These are phyloP conservation scores for Hydropsyche betteni DNA, from an alignment of 2,888 invertebrate genomes.

Conservation along the genomic window DNA sequence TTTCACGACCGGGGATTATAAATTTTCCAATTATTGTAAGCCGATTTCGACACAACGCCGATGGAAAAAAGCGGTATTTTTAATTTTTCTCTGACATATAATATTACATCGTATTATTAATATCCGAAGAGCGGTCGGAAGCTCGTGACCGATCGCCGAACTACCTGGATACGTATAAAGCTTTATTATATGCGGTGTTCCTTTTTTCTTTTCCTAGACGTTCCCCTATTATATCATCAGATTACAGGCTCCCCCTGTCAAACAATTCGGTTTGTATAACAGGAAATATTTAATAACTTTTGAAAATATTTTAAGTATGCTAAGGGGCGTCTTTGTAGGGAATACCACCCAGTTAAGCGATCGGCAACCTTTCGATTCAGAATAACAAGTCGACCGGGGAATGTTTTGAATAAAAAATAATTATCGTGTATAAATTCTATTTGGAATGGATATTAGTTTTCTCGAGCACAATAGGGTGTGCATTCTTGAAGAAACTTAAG, in stretches of 20 bases:
- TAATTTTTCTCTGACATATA: not conserved
- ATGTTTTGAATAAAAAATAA: too few species aligned
- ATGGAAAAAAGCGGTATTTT: constrained; percentile 21
- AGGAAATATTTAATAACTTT: constrained; percentile 39
- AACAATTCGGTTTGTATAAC: constrained; percentile 36
- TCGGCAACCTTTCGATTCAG: constrained; percentile 8
- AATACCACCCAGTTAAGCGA: not conserved
- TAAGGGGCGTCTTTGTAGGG: constrained; percentile 31
- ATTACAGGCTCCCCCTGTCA: constrained; percentile 39
- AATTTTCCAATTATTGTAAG: constrained; percentile 40
- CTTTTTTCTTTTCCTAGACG: constrained; percentile 3
- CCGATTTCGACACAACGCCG: constrained; percentile 25
- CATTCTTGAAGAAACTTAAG: constrained; percentile 23
- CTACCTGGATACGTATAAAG: constrained; percentile 23
- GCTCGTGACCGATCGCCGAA: not conserved
- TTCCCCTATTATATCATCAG: constrained; percentile 39
- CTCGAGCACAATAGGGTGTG: not conserved
- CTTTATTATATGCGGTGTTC: constrained; percentile 20
- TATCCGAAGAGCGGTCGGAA: too few species aligned
- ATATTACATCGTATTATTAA: not conserved
- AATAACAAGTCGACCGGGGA: too few species aligned
- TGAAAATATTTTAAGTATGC: constrained; percentile 39
- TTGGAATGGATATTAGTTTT: too few species aligned
- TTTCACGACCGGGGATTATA: constrained; percentile 30
- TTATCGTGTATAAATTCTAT: too few species aligned